A percentile compares a stretch with the other conserved stretches of the same genome.
Evolutionary conservation across 2,113 vertebrate species (phyloP).

Genomic region (Aegithalos caudatus): DNA sequence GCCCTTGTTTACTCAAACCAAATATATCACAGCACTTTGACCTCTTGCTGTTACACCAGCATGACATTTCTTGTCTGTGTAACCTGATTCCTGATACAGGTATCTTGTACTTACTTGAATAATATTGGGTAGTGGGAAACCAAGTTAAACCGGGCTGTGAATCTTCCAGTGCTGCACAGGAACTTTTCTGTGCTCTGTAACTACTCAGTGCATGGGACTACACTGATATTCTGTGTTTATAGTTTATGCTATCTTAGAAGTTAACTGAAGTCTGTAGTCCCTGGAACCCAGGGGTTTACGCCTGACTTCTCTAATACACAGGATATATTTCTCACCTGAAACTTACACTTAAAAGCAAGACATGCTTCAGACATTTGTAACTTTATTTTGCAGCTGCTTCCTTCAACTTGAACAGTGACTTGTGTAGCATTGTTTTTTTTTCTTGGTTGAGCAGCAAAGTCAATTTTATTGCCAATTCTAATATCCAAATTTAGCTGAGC

Average conservation of each 20-base stretch:
- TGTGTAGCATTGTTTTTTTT: background rate
- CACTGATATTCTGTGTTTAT: background rate
- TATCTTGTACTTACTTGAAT: no score
- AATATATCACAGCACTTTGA: background rate
- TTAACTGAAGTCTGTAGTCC: background rate
- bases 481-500: background rate
- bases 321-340: background rate
- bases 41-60: background rate
- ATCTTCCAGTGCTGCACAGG: background rate
- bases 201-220: background rate
- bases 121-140: background rate
- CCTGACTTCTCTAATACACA: background rate
- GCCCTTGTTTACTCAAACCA: background rate
- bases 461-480: background rate
- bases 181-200: background rate
- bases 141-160: background rate
- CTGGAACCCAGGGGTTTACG: rapidly evolving
- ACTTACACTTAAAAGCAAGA: background rate
- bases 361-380: background rate
- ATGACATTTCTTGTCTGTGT: background rate
- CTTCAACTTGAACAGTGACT: background rate
- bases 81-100: background rate
- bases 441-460: background rate
- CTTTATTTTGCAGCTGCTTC: background rate
- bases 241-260: background rate